A percentile compares a stretch with the other conserved stretches of the same genome.
These are phyloP conservation scores for Eulacestoma nigropectus DNA, from an alignment of 2,113 vertebrate species.

Conservation along the genomic window DNA sequence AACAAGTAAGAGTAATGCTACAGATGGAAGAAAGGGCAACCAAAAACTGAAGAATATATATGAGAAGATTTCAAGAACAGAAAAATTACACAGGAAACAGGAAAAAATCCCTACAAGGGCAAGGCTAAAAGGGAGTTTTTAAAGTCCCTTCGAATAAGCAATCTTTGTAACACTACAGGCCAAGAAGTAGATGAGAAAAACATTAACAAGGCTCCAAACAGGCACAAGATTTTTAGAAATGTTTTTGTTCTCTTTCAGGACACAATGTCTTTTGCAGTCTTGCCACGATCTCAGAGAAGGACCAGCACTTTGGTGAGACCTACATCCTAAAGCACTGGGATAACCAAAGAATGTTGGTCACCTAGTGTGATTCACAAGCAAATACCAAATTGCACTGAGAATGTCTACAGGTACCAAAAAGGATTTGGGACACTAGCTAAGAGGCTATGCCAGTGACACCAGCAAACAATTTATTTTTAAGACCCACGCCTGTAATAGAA, in stretches of 20 bases:
- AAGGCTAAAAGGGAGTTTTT: not conserved
- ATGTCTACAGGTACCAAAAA: not conserved
- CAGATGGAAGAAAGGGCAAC: not conserved
- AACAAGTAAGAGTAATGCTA: not conserved
- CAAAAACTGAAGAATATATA: not conserved
- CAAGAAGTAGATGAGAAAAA: slow-evolving; percentile 1
- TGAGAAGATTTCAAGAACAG: not conserved
- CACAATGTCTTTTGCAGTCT: not conserved
- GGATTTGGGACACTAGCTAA: not conserved
- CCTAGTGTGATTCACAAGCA: not conserved
- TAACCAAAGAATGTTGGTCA: not conserved
- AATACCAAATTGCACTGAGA: not conserved
- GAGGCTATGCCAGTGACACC: not conserved
- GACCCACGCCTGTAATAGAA: not conserved
- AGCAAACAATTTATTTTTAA: not conserved
- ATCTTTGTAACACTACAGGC: not conserved
- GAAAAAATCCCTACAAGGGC: not conserved
- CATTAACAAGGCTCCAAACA: not conserved
- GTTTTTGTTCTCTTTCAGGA: not conserved
- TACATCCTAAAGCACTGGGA: not conserved
- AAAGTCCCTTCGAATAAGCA: not conserved
- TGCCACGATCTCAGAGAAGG: not conserved
- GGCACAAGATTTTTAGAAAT: not conserved
- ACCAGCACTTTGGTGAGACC: not conserved
- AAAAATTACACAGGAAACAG: not conserved